phyloP scores from a whole-genome alignment of 2,113 vertebrate species.

The Noctilio leporinus region DNA sequence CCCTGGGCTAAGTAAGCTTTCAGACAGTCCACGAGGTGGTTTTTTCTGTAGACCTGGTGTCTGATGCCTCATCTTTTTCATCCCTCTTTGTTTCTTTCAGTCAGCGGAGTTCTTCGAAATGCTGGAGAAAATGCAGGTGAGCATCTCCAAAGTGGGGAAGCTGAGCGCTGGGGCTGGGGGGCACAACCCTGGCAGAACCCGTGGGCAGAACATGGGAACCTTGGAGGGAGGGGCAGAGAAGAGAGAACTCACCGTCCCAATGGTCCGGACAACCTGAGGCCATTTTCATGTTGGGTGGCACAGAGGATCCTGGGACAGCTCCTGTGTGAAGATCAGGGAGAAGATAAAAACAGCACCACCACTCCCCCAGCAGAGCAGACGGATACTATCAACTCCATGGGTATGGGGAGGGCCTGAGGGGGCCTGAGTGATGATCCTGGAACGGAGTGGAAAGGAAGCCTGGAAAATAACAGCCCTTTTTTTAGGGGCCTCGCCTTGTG shows the following conservation, averaged over 20 bases:
- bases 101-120: conserved; percentile 93
- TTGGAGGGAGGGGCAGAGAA: background rate
- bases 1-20: background rate
- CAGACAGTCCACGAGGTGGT: background rate
- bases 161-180: background rate
- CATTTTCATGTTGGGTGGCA: background rate
- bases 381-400: background rate
- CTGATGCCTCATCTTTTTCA: background rate
- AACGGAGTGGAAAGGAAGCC: background rate
- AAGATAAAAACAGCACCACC: background rate
- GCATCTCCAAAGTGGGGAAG: background rate
- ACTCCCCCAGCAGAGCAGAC: background rate
- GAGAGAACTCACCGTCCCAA: background rate
- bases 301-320: background rate
- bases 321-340: background rate
- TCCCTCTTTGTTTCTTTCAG: conserved; percentile 79
- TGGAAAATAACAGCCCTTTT: background rate
- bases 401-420: background rate
- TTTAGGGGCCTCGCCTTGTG: background rate
- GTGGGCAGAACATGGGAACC: background rate
- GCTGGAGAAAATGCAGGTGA: conserved; percentile 95
- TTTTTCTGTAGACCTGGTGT: background rate
- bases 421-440: background rate
- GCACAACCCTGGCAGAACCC: background rate
- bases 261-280: background rate